These are phyloP conservation scores for Drosophila affinis DNA, from an alignment of 2,888 invertebrate species.

Conservation along the genomic window DNA sequence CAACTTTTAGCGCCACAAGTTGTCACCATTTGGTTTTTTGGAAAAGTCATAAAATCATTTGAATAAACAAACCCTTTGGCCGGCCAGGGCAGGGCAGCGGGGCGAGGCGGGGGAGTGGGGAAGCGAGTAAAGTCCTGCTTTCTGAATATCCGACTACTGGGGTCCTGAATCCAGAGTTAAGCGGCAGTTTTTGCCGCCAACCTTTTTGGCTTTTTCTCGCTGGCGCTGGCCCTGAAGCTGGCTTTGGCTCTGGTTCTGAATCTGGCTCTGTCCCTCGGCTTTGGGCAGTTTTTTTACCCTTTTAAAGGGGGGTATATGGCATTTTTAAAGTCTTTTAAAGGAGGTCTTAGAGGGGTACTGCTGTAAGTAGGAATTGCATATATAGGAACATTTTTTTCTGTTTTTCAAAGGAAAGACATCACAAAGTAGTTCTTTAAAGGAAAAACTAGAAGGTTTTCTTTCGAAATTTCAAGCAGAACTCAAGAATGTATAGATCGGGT, in stretches of 20 bases:
- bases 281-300: not conserved
- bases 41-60: slow-evolving; percentile 76
- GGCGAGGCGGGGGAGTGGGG: not conserved
- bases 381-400: not conserved
- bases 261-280: not conserved
- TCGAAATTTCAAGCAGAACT: not conserved
- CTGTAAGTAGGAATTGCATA: not conserved
- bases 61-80: slow-evolving; percentile 64
- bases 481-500: not conserved
- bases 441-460: too few species aligned
- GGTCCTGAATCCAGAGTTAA: slow-evolving; percentile 38
- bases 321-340: not conserved
- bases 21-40: slow-evolving; percentile 73
- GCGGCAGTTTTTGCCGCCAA: slow-evolving; percentile 46
- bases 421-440: too few species aligned
- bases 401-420: not conserved
- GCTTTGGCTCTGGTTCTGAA: not conserved
- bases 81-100: not conserved
- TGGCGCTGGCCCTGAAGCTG: not conserved
- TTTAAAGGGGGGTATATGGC: not conserved
- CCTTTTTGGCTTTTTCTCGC: slow-evolving; percentile 29
- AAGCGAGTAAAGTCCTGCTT: not conserved
- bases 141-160: slow-evolving; percentile 4
- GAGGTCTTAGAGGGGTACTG: too few species aligned
- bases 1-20: slow-evolving; percentile 76